These are phyloP conservation scores for Neria commutata DNA, from an alignment of 2,888 invertebrate species.

Conservation along the genomic window DNA sequence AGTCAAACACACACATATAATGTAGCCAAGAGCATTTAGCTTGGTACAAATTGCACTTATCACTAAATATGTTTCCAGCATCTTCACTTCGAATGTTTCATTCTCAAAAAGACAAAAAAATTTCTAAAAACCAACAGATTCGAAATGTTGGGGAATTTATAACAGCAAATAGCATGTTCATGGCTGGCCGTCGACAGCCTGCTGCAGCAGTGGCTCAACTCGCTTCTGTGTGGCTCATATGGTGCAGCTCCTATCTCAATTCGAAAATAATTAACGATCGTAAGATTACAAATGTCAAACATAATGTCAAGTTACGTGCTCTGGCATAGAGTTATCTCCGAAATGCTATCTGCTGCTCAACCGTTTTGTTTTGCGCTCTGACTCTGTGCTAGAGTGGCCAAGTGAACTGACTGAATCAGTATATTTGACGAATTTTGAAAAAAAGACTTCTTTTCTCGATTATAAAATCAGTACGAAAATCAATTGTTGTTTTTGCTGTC, in stretches of 20 bases:
- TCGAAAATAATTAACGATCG: conserved; percentile 60
- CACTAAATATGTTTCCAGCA: conserved; percentile 43
- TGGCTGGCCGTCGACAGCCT: not conserved
- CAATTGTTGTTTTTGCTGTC: too few relatives aligned
- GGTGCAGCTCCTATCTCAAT: conserved; percentile 46
- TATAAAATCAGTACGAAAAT: too few relatives aligned
- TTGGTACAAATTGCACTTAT: conserved; percentile 52
- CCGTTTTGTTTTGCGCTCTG: conserved; percentile 23
- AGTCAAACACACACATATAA: conserved; percentile 52
- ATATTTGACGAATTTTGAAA: too few relatives aligned
- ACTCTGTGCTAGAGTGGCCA: too few relatives aligned
- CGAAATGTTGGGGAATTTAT: too few relatives aligned
- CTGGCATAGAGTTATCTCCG: conserved; percentile 38
- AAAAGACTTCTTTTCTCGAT: too few relatives aligned
- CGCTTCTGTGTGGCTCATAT: conserved; percentile 42
- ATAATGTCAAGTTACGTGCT: conserved; percentile 56
- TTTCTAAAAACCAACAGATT: conserved; percentile 3
- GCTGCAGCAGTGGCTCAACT: not conserved
- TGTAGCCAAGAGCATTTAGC: conserved; percentile 30
- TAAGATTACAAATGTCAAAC: conserved; percentile 60
- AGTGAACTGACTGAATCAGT: too few relatives aligned
- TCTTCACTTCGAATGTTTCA: too few relatives aligned
- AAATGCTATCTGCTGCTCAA: conserved; percentile 35
- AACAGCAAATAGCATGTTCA: too few relatives aligned
- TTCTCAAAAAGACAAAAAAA: too few relatives aligned